phyloP scores from a whole-genome alignment of 2,113 vertebrate species.

The Ptychochromis oligacanthus region DNA sequence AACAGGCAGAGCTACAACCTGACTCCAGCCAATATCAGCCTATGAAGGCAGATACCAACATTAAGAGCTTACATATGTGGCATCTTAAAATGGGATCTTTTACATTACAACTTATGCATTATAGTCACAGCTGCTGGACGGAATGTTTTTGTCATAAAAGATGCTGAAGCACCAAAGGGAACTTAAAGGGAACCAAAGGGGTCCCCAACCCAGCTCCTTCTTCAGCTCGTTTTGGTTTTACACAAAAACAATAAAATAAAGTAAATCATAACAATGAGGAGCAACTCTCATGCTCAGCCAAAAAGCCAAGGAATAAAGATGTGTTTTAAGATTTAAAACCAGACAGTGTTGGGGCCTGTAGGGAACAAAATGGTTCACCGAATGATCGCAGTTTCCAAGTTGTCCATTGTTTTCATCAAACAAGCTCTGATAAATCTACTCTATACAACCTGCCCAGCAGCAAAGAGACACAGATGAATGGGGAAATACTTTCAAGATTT shows the following conservation, averaged over 20 bases:
- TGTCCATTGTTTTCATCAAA: no score
- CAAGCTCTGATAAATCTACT: no score
- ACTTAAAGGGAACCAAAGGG: no score
- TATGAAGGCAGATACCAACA: not conserved
- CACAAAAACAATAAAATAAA: not conserved
- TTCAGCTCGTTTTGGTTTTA: not conserved
- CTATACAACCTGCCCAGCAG: no score
- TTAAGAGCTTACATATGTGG: not conserved
- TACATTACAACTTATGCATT: not conserved
- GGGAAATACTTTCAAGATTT: no score
- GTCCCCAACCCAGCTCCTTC: not conserved
- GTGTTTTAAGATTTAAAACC: not conserved
- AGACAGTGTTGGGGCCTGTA: not conserved
- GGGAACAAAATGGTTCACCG: no score
- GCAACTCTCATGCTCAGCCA: no score
- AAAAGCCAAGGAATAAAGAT: not conserved
- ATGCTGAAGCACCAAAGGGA: no score
- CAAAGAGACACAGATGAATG: no score
- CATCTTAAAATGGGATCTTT: not conserved
- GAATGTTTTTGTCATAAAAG: not conserved
- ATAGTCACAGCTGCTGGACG: not conserved
- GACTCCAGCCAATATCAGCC: not conserved
- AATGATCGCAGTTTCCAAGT: no score
- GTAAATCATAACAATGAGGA: not conserved
- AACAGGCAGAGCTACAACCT: not conserved